Percentiles rank a stretch among this genome's conserved stretches.
Conservation (phyloP, 2,113 vertebrate species). For the Cephalopholis sonnerati region DNA sequence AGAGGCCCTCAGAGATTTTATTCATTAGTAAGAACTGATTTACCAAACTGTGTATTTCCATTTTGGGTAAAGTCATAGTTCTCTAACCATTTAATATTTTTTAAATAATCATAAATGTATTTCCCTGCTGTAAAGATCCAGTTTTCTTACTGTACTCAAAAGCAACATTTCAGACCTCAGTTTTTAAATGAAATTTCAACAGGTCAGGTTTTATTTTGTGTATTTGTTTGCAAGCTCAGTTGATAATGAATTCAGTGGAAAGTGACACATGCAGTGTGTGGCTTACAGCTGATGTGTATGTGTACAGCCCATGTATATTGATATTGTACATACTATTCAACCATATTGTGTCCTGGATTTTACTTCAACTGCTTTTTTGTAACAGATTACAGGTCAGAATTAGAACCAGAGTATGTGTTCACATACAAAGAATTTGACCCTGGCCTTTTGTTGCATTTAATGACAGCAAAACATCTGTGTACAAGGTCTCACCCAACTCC, state of each 20-base stretch:
- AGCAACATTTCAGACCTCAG: neutral
- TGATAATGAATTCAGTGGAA: neutral
- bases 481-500: too few relatives aligned
- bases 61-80: neutral
- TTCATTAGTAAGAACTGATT: conserved; percentile 1
- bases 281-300: neutral
- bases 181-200: neutral
- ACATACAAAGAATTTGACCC: too few relatives aligned
- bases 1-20: neutral
- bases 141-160: neutral
- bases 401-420: too few relatives aligned
- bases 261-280: neutral
- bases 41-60: neutral
- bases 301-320: neutral
- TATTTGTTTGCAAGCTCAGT: neutral
- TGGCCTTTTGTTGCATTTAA: too few relatives aligned
- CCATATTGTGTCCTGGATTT: neutral
- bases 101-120: neutral
- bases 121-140: neutral
- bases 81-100: neutral
- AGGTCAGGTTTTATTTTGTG: neutral
- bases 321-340: neutral
- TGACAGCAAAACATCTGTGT: too few relatives aligned
- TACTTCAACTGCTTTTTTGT: neutral
- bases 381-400: neutral